phyloP scores from a whole-genome alignment of 2,113 vertebrate species.

The Amblyornis subalaris region DNA sequence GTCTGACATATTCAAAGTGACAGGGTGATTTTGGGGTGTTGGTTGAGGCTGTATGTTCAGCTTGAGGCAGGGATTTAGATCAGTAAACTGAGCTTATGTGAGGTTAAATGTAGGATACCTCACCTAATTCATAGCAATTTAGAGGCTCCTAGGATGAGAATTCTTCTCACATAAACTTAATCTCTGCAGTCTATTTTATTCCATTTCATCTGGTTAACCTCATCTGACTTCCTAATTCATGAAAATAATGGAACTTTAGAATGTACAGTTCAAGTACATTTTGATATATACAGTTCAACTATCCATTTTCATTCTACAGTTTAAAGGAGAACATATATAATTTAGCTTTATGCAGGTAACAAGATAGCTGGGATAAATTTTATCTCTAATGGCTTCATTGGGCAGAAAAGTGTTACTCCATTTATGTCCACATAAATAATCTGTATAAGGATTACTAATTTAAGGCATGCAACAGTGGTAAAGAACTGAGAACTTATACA shows the following conservation, averaged over 20 bases:
- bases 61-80: neutral
- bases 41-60: neutral
- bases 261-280: neutral
- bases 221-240: neutral
- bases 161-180: neutral
- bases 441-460: neutral
- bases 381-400: neutral
- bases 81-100: neutral
- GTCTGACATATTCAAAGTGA: neutral
- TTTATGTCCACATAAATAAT: neutral
- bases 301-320: neutral
- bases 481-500: neutral
- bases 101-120: neutral
- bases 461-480: neutral
- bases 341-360: neutral
- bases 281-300: neutral
- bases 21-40: neutral
- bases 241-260: neutral
- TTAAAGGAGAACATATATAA: neutral
- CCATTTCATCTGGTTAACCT: neutral
- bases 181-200: neutral
- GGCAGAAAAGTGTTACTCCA: neutral
- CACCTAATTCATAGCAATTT: neutral
- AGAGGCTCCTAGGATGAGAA: neutral
- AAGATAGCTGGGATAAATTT: neutral